Evolutionary conservation across 2,888 invertebrate genomes (phyloP).

Genomic region (Tribolium freemani): DNA sequence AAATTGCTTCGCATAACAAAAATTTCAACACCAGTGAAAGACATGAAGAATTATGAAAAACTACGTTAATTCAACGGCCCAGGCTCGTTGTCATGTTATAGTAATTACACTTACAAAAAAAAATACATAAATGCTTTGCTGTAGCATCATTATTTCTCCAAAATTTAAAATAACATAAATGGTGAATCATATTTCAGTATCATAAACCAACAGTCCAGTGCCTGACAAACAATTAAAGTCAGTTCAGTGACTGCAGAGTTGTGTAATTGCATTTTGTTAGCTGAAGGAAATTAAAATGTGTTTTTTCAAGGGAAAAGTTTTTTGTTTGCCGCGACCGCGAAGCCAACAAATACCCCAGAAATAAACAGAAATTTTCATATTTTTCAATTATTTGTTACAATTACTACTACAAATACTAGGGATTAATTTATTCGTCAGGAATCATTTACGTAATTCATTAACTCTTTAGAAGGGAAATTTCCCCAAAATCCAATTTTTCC

Average conservation of each 20-base stretch:
- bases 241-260: constrained; percentile 11
- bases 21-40: constrained; percentile 21
- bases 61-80: constrained; percentile 13
- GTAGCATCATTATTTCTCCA: constrained; percentile 13
- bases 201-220: constrained; percentile 1
- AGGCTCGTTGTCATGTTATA: constrained; percentile 9
- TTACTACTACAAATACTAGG: no score
- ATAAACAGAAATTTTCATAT: not conserved
- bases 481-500: not conserved
- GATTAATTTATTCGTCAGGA: no score
- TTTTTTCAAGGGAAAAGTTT: not conserved
- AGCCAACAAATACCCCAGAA: no score
- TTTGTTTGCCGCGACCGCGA: not conserved
- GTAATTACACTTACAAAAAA: constrained; percentile 28
- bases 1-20: constrained; percentile 26
- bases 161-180: constrained; percentile 17
- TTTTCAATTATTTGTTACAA: no score
- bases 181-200: constrained; percentile 12
- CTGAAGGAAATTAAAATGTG: not conserved
- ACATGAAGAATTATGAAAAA: constrained; percentile 32
- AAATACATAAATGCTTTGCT: constrained; percentile 17
- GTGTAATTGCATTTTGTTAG: constrained; percentile 23
- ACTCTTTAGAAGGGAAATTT: not conserved
- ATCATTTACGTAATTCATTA: not conserved
- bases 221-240: constrained; percentile 14